Evolutionary conservation across 2,888 invertebrate genomes (phyloP), one percentile per base, ranked within the genome.

Genomic region (Chalcosyrphus nemorum): DNA sequence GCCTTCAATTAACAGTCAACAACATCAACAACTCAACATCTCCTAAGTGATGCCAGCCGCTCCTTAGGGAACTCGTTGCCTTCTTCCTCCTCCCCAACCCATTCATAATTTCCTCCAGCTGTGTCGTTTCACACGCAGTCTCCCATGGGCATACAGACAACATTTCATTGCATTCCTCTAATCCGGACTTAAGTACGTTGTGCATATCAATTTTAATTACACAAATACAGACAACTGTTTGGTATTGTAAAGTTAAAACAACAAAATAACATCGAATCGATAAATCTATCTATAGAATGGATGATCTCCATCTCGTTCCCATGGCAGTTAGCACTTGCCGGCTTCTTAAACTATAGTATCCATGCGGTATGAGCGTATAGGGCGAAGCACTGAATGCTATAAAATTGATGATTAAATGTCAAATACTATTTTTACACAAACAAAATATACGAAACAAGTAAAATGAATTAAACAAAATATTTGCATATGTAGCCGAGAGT

Each of bases 201-300:
- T 32, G 15, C 21, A 54, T 45, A 77, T 32, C 43, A 61, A 47
- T 70, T 77, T 56, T 77, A 71, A 77, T 77, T 77, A 63, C 38
- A 54, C 19, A 70, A 9, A 32, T 70, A 13, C 24, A 38, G 32
- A 41, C 13, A 35, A 29, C 21, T 57, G 65, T 15, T 29, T 47
- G 56, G 9, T 47, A 54, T 35, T 65, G 56, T 11, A 35, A 13
- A 17, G 17, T 19, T 19, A 56, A n/a, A 56, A 65, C 11, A 56
- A 13, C 21, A 29, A 70, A 43, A 13, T 13, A 35, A 15, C 13
- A 29, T 43, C 43, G 27, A 21, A 1, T 41, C 52, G 17, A 68
- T 70, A 45, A 45, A 24, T 43, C 70, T 57, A 57, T 47, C 35
- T 21, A 45, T 57, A 57, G 15, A 5, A 15, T 0, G 15, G 29